Evolutionary conservation across 30 jellyfish, hydroid and myxozoan species (phyloP).

Genomic region (Nemopilema nomurai): DNA sequence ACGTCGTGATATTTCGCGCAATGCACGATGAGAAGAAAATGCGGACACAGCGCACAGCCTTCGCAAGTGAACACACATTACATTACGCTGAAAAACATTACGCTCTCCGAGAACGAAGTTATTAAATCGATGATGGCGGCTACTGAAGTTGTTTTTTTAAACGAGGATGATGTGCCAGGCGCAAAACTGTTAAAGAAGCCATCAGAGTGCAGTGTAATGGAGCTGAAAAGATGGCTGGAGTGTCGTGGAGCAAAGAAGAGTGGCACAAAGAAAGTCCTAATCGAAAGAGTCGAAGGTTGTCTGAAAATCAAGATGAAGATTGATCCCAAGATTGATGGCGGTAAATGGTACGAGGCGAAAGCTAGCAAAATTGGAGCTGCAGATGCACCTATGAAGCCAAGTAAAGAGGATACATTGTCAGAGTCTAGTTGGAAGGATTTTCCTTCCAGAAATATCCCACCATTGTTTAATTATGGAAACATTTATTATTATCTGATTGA

Average conservation of each 20-base stretch:
- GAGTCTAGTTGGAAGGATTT: slow-evolving; percentile 12
- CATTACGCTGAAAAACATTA: not conserved
- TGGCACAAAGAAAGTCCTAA: slow-evolving; percentile 26
- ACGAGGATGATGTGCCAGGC: not conserved
- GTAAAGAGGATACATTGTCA: not conserved
- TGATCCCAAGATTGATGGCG: slow-evolving; percentile 65
- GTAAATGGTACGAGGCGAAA: slow-evolving; percentile 47
- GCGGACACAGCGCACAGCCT: not conserved
- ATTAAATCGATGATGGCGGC: not conserved
- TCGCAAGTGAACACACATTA: not conserved
- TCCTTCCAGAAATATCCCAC: slow-evolving; percentile 35
- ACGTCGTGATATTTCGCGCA: not conserved
- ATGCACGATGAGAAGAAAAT: not conserved
- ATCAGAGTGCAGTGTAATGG: not conserved
- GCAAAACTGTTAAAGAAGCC: not conserved
- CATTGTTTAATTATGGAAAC: slow-evolving; percentile 22
- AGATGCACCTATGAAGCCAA: not conserved
- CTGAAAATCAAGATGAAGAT: not conserved
- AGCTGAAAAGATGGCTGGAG: not conserved
- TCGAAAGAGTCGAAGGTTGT: slow-evolving; percentile 15
- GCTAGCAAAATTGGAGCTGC: slow-evolving; percentile 16
- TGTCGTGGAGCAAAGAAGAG: slow-evolving; percentile 7
- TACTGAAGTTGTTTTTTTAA: not conserved
- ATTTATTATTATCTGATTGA: slow-evolving; percentile 32
- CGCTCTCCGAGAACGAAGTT: not conserved